Evolutionary conservation across 2,113 vertebrate species (phyloP).

Genomic region (Podarcis raffonei): DNA sequence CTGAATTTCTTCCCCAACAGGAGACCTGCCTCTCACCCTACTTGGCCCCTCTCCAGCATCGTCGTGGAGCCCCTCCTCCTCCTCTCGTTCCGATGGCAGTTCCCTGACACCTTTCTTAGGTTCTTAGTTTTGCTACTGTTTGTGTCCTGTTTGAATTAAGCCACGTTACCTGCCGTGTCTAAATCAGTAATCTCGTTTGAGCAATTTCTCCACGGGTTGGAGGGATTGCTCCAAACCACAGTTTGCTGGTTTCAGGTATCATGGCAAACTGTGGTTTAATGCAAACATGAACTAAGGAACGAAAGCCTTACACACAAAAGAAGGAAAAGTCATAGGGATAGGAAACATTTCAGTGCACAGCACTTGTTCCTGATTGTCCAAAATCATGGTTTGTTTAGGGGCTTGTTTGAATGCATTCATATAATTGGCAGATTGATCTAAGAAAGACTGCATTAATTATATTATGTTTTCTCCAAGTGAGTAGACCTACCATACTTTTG

Average conservation of each 20-base stretch:
- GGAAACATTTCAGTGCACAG: not conserved
- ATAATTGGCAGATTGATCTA: not conserved
- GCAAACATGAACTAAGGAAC: not conserved
- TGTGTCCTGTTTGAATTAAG: too few species aligned
- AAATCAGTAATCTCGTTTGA: not conserved
- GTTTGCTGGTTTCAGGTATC: not conserved
- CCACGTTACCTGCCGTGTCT: too few species aligned
- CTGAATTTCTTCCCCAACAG: too few species aligned
- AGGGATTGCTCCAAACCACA: not conserved
- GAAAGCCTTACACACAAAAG: not conserved
- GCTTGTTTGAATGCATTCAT: not conserved
- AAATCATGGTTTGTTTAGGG: not conserved
- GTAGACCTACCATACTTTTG: not conserved
- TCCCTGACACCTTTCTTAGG: too few species aligned
- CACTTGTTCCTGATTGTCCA: not conserved
- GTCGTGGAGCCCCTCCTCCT: too few species aligned
- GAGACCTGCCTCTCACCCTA: too few species aligned
- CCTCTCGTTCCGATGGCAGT: too few species aligned
- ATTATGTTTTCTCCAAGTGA: not conserved
- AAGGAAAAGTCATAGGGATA: not conserved
- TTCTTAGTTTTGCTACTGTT: too few species aligned
- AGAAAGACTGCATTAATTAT: not conserved
- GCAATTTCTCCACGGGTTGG: too few species aligned
- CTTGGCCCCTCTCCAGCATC: too few species aligned
- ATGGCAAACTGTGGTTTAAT: not conserved